phyloP scores from a whole-genome alignment of 1,140 invertebrate genomes.

The Pseudomyrmex cubaensis region DNA sequence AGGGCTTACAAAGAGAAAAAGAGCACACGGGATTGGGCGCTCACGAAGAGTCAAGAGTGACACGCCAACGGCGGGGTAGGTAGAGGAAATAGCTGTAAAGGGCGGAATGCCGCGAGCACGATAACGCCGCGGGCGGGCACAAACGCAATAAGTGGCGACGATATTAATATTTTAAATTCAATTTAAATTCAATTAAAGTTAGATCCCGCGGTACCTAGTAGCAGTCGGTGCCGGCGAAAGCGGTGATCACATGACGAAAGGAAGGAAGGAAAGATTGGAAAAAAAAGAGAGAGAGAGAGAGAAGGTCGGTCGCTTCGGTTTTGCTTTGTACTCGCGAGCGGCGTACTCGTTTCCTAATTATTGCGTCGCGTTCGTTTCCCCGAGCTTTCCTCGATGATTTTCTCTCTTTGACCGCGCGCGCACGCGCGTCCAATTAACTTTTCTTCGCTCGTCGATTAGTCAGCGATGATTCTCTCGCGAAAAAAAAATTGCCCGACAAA shows the following conservation, averaged over 20 bases:
- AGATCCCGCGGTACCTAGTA: conserved; percentile 39
- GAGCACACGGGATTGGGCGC: background rate
- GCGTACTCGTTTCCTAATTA: conserved; percentile 51
- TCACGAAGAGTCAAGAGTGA: background rate
- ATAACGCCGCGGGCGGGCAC: conserved; percentile 39
- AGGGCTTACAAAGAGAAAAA: background rate
- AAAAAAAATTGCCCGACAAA: background rate
- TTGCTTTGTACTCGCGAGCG: conserved; percentile 42
- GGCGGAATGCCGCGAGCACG: conserved; percentile 47
- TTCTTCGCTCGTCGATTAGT: conserved; percentile 7
- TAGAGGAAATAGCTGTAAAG: conserved; percentile 55
- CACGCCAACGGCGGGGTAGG: background rate
- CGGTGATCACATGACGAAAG: conserved; percentile 15
- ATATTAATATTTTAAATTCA: conserved; percentile 82
- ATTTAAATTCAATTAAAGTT: conserved; percentile 83
- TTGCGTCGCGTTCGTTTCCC: conserved; percentile 18
- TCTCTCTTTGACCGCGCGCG: background rate
- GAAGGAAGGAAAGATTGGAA: background rate
- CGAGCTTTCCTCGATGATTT: background rate
- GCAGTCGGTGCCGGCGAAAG: conserved; percentile 49
- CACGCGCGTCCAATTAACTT: conserved; percentile 33
- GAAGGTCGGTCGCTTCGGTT: background rate
- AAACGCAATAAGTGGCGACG: conserved; percentile 43
- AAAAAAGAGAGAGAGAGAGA: background rate
- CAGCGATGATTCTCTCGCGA: background rate